A percentile compares a stretch with the other conserved stretches of the same genome.
Evolutionary conservation across 2,888 invertebrate genomes (phyloP).

Genomic region (Buathra laborator): DNA sequence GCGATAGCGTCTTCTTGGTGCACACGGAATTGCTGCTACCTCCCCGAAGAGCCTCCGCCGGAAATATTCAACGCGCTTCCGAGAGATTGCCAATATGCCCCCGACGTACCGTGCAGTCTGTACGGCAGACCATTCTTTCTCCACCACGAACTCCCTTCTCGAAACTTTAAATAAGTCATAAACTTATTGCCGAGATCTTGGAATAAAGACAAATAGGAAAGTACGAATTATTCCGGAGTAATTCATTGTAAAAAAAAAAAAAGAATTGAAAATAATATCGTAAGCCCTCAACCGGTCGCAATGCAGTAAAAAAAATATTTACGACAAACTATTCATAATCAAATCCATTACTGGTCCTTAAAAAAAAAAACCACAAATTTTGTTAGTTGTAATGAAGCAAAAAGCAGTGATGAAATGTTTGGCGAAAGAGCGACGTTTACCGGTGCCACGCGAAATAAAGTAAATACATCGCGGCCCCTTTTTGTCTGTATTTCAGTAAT

Average conservation of each 20-base stretch:
- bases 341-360: too few relatives aligned
- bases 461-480: too few relatives aligned
- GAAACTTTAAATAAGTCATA: constrained; percentile 49
- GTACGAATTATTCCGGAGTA: background rate
- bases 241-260: background rate
- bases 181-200: constrained; percentile 63
- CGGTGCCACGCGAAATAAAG: too few relatives aligned
- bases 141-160: constrained; percentile 30
- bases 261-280: background rate
- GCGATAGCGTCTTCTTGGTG: constrained; percentile 76
- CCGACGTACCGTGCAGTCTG: constrained; percentile 68
- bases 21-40: constrained; percentile 3
- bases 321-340: too few relatives aligned
- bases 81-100: constrained; percentile 81
- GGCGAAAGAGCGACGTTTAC: too few relatives aligned
- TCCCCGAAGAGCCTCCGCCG: constrained; percentile 64
- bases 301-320: too few relatives aligned
- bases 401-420: background rate
- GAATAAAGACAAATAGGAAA: constrained; percentile 43
- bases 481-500: background rate
- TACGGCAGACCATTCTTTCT: constrained; percentile 54
- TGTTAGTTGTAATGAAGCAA: background rate
- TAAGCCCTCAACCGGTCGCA: background rate
- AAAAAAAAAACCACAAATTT: too few relatives aligned
- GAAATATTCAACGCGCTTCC: constrained; percentile 77